A percentile compares a stretch with the other conserved stretches of the same genome.
phyloP scores from a whole-genome alignment of 2,797 vertebrate genomes.

The Sphenodon punctatus region DNA sequence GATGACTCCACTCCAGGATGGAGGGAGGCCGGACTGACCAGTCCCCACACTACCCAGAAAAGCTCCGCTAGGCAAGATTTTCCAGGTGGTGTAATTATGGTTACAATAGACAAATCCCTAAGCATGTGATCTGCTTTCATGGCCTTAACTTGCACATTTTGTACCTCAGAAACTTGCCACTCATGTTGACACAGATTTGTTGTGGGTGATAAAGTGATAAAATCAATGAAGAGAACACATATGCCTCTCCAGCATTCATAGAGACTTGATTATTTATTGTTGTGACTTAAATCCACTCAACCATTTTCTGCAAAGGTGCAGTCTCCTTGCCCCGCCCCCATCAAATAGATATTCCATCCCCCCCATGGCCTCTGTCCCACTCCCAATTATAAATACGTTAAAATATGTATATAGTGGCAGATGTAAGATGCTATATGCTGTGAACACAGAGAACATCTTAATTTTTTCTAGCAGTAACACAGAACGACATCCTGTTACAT shows the following conservation, averaged over 20 bases:
- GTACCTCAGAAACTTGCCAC: conserved; percentile 73
- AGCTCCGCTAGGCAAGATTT: too few relatives aligned
- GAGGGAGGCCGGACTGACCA: too few relatives aligned
- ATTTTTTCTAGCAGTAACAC: neutral
- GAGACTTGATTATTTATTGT: conserved; percentile 60
- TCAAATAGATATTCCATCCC: neutral
- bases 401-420: neutral
- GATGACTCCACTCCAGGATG: too few relatives aligned
- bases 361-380: too few relatives aligned
- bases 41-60: too few relatives aligned
- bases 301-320: conserved; percentile 55
- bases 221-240: conserved; percentile 71
- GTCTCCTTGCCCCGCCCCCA: rapidly evolving
- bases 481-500: neutral
- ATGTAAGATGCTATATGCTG: conserved; percentile 30
- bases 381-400: too few relatives aligned
- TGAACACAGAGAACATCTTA: neutral
- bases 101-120: conserved; percentile 71
- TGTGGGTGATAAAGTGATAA: conserved; percentile 74
- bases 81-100: conserved; percentile 39
- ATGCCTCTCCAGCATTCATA: conserved; percentile 58
- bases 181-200: conserved; percentile 77
- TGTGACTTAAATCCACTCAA: conserved; percentile 62
- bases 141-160: conserved; percentile 70
- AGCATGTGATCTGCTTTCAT: conserved; percentile 66